phyloP scores from a whole-genome alignment of 2,888 invertebrate genomes.

The Acleris holmiana region DNA sequence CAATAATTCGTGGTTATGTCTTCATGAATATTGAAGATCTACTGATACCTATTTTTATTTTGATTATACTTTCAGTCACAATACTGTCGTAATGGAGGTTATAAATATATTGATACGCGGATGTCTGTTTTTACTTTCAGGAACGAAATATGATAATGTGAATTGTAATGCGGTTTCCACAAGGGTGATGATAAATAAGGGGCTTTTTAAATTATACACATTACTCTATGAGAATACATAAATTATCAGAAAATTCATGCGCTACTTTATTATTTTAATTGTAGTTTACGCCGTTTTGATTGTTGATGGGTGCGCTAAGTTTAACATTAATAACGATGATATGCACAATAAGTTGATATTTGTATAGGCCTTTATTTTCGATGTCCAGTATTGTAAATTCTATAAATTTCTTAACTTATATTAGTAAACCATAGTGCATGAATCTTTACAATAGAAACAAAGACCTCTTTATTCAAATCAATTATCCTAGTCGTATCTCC shows the following conservation, averaged over 20 bases:
- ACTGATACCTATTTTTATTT: slow-evolving; percentile 72
- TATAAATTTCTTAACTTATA: too few species aligned
- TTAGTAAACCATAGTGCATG: too few species aligned
- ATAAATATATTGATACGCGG: slow-evolving; percentile 55
- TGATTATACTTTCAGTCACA: slow-evolving; percentile 62
- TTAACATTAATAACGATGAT: too few species aligned
- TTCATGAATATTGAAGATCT: slow-evolving; percentile 83
- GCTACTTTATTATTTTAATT: too few species aligned
- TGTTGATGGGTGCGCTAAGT: too few species aligned
- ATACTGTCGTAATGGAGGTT: slow-evolving; percentile 57
- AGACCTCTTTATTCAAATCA: too few species aligned
- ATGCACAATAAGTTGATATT: too few species aligned
- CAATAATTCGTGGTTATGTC: slow-evolving; percentile 80
- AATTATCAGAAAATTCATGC: too few species aligned
- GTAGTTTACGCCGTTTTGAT: too few species aligned
- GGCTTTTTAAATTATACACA: slow-evolving; percentile 18
- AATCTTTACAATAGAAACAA: too few species aligned
- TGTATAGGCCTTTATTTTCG: too few species aligned
- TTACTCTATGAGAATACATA: neutral
- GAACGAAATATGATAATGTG: slow-evolving; percentile 40
- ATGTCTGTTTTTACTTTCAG: slow-evolving; percentile 53
- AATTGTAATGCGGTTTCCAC: slow-evolving; percentile 30
- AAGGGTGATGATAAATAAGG: slow-evolving; percentile 16
- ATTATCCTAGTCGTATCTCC: neutral
- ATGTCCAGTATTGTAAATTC: too few species aligned